Base-by-base conservation (phyloP, 1,140 invertebrate species). In the Hestina assimilis region DNA sequence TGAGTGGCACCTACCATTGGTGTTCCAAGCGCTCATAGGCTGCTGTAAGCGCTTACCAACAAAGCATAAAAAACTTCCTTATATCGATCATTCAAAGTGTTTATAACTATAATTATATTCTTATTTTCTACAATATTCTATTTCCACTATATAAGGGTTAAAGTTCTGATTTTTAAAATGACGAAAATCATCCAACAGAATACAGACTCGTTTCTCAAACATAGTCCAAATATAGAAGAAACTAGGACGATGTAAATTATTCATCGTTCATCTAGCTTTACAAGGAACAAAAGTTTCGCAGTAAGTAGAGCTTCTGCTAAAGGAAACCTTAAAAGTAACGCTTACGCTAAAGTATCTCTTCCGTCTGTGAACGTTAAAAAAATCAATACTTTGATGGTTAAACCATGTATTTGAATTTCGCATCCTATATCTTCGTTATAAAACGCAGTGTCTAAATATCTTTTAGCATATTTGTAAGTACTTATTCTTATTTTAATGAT, bases 351-450 rank as follows among this genome's bases (percentile, higher is more conserved):
- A 42, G 56, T 59, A 35, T 59, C 56, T 52, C 47, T 52, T 59
- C 21, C 54, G 54, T 57, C 54, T 53, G 50, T 59, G 43, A 64
- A 59, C 52, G 48, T 33, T 41, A 57, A 58, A 45, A 48, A 59
- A 70, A 69, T 75, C 67, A 68, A 77, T 75, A 69, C 48, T 58
- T 55, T 53, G 38, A 48, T 64, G n/a, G 53, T 50, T 66, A 65
- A 74, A 64, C 58, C 52, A 26, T 55, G 57, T 54, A 73, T 75
- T 78, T 73, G 69, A 69, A 75, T 73, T 65, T 66, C 58, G 59
- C 52, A 50, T 59, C 31, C 56, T 51, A 63, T 67, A 61, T 59
- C n/a, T n/a, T n/a, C n/a, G n/a, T n/a, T n/a, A n/a, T n/a, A n/a
- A n/a, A n/a, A n/a, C n/a, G n/a, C n/a, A n/a, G n/a, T n/a, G n/a